Evolutionary conservation across 2,797 vertebrate genomes (phyloP).

Genomic region (Anniella stebbinsi): DNA sequence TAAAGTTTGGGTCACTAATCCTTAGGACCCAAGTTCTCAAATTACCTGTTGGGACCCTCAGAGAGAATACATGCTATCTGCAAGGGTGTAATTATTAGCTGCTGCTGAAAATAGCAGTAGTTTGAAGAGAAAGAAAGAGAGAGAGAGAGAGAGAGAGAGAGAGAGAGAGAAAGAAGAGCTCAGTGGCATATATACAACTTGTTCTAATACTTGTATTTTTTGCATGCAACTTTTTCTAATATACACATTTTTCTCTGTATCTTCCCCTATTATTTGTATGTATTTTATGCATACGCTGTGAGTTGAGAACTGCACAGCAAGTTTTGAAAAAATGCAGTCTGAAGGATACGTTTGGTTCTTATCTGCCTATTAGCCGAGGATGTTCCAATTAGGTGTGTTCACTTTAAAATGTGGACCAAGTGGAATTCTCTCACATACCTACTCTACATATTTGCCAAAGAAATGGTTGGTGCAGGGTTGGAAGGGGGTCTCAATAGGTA

Average conservation of each 20-base stretch:
- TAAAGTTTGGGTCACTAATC: too few species aligned
- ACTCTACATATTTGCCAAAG: not conserved
- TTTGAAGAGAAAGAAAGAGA: too few species aligned
- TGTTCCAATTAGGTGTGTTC: not conserved
- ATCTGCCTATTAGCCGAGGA: not conserved
- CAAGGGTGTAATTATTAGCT: too few species aligned
- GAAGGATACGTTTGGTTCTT: not conserved
- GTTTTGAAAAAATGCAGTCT: not conserved
- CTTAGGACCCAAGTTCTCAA: too few species aligned
- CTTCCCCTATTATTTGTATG: not conserved
- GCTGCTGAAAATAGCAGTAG: too few species aligned
- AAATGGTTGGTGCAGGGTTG: not conserved
- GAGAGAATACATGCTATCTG: too few species aligned
- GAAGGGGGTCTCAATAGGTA: not conserved
- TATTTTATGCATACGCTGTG: not conserved
- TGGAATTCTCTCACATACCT: not conserved
- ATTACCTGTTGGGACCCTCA: too few species aligned
- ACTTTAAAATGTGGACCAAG: not conserved
- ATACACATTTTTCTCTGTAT: not conserved
- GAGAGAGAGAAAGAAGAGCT: too few species aligned
- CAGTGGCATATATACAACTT: too few species aligned
- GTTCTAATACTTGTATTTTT: not conserved
- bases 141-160: too few species aligned
- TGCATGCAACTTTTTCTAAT: not conserved
- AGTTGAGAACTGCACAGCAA: not conserved